These are phyloP conservation scores for Aleiodes sp. DNA, from an alignment of 1,140 invertebrate genomes.

Conservation along the genomic window DNA sequence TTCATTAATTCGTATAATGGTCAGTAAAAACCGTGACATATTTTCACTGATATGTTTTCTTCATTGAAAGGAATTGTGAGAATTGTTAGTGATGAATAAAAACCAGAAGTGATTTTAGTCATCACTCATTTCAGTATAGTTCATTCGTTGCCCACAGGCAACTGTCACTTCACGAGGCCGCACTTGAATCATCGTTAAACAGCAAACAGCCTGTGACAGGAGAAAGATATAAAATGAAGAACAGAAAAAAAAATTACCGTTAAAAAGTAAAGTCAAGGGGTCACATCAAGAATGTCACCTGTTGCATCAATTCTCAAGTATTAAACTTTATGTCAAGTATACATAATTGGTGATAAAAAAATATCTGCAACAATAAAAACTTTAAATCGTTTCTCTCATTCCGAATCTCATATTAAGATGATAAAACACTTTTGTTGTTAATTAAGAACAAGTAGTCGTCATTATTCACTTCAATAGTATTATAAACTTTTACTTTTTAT, in stretches of 20 bases:
- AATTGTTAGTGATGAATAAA: not conserved
- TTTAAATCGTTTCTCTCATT: no score
- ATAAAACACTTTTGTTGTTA: no score
- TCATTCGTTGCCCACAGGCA: slow-evolving; percentile 4
- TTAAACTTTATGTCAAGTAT: not conserved
- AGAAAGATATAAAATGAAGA: not conserved
- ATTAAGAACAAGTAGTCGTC: no score
- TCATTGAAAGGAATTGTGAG: not conserved
- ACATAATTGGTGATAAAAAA: not conserved
- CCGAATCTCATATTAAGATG: no score
- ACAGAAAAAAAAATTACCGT: not conserved
- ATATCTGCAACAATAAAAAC: no score
- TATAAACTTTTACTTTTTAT: not conserved
- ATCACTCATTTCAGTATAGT: not conserved
- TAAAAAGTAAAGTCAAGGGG: not conserved
- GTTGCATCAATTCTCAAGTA: not conserved
- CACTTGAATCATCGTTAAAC: slow-evolving; percentile 14
- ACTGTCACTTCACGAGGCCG: slow-evolving; percentile 15
- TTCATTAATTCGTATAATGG: not conserved
- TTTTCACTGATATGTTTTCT: not conserved
- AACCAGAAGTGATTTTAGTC: not conserved
- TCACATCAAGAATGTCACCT: not conserved
- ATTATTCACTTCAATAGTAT: no score
- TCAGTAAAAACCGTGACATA: no score
- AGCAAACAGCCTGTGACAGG: not conserved